Evolutionary conservation across 2,797 vertebrate species (phyloP), one percentile per base, ranked within the genome.

Genomic region (Darevskia mixta): DNA sequence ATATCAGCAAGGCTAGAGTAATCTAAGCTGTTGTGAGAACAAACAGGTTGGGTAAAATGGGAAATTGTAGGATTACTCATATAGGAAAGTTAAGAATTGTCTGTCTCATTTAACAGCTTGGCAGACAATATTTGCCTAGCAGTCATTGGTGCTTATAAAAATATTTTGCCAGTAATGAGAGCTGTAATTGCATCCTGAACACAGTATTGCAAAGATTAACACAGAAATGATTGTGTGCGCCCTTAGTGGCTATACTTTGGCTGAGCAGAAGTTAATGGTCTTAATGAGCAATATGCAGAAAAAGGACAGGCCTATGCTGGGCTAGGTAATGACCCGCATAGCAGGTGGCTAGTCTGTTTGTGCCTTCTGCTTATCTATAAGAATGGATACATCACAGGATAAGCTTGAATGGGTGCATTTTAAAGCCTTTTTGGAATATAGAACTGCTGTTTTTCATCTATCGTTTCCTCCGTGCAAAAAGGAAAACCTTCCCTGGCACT

Each of bases 391-490:
- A 35, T n/a, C 69, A 45, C 82, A 38, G 45, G 23, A n/a, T 80
- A 35, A 35, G n/a, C 23, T 69, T 72, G 32, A 38, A 58, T 67
- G 41, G 43, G 76, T 49, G 76, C 27, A 45, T 41, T 0, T 4
- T 0, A 1, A 3, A 38, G 1, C 79, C 32, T 38, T 1, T 49
- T 45, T 0, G 2, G 85, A 13, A 29, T n/a, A 25, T 2, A 1
- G 55, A 25, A 79, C 58, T 64, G n/a, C 10, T 84, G 41, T 15
- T 72, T 83, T 6, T n/a, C 1, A 0, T 27, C 20, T n/a, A 67
- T 11, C 58, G 67, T 72, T 85, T 79, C 72, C 13, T 84, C 32
- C 73, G 76, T 71, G 86, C 61, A 91, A 89, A 89, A 77, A 88
- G 82, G 41, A 1, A 4, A 85, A 88, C 83, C 86, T 71, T 89